phyloP scores from a whole-genome alignment of 2,113 vertebrate genomes.

The Cynoglossus semilaevis region DNA sequence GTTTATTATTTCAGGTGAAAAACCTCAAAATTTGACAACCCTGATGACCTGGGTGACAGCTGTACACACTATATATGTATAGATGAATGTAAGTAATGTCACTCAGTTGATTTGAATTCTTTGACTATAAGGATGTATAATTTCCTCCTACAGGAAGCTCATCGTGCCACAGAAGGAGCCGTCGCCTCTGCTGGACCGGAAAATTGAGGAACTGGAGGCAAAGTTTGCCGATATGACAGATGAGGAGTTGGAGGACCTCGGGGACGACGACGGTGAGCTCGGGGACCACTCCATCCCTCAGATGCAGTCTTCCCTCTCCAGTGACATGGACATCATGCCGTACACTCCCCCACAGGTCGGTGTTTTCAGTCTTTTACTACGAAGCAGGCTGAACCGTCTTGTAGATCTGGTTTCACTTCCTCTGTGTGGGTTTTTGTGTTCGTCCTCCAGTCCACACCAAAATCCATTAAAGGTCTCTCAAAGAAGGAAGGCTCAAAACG shows the following conservation, averaged over 20 bases:
- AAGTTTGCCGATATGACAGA: conserved; percentile 98
- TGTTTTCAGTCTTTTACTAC: background rate
- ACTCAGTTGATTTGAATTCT: too few relatives aligned
- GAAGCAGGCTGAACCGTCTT: background rate
- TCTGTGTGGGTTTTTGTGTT: conserved; percentile 34
- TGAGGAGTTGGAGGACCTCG: conserved; percentile 94
- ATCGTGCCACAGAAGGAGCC: conserved; percentile 97
- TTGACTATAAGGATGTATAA: background rate
- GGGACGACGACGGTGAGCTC: conserved; percentile 91
- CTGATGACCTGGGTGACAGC: too few relatives aligned
- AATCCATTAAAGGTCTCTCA: conserved; percentile 90
- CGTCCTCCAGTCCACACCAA: conserved; percentile 87
- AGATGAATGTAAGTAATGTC: too few relatives aligned
- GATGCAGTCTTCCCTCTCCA: conserved; percentile 85
- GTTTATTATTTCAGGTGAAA: conserved; percentile 96
- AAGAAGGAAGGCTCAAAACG: conserved; percentile 97
- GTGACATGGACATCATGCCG: conserved; percentile 91
- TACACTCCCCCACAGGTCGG: conserved; percentile 93
- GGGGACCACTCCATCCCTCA: conserved; percentile 86
- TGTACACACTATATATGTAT: too few relatives aligned
- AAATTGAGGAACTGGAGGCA: conserved; percentile 95
- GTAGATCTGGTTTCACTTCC: background rate
- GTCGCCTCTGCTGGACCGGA: conserved; percentile 93
- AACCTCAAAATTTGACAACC: background rate
- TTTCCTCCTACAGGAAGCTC: conserved; percentile 82